A percentile compares a stretch with the other conserved stretches of the same genome.
Conservation (phyloP, 2,797 vertebrate species). For the Aselliscus stoliczkanus region DNA sequence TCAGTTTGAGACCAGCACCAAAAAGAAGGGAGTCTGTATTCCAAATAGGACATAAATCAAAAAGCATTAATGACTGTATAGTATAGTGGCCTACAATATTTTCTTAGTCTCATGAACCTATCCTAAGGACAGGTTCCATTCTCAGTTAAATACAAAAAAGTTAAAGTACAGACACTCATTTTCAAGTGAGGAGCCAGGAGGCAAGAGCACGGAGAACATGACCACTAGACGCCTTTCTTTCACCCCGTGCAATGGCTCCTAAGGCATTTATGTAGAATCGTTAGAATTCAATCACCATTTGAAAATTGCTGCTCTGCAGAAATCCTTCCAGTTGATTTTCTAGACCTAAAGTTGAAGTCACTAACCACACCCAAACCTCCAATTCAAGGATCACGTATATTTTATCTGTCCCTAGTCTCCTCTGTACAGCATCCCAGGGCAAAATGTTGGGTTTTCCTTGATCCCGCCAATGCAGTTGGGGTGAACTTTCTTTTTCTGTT, state of each 20-base stretch:
- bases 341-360: not conserved
- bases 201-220: not conserved
- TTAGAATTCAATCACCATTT: not conserved
- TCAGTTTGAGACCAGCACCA: not conserved
- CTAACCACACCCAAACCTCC: not conserved
- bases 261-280: not conserved
- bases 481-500: constrained; percentile 80
- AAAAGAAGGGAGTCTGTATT: not conserved
- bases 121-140: not conserved
- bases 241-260: not conserved
- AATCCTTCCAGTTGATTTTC: not conserved
- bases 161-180: not conserved
- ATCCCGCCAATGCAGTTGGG: constrained; percentile 83
- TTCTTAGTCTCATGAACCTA: not conserved
- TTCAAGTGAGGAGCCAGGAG: not conserved
- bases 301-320: not conserved
- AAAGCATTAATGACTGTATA: not conserved
- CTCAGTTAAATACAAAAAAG: not conserved
- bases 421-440: constrained; percentile 73
- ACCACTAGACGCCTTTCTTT: not conserved
- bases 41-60: not conserved
- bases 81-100: not conserved
- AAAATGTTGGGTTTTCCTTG: constrained; percentile 81
- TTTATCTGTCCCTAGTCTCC: not conserved
- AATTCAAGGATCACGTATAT: not conserved